Evolutionary conservation across 2,888 invertebrate genomes (phyloP), one percentile per base, ranked within the genome.

Genomic region (Adelognathus sp.): DNA sequence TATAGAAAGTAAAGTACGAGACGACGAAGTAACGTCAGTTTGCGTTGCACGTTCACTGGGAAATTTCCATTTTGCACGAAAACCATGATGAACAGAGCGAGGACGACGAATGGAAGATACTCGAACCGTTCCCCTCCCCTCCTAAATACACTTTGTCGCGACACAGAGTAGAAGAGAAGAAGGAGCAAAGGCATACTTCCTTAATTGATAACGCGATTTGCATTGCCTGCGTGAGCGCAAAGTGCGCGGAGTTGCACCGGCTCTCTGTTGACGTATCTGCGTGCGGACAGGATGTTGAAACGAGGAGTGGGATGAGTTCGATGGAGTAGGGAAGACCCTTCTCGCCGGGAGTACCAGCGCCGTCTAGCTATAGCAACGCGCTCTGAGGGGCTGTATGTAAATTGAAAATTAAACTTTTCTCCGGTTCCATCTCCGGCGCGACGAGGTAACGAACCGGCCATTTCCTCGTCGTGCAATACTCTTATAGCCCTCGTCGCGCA

Each of bases 351-450:
- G n/a, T n/a, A n/a, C n/a, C n/a, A n/a, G n/a, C n/a, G n/a, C n/a
- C n/a, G n/a, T n/a, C n/a, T n/a, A n/a, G n/a, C n/a, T n/a, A n/a
- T n/a, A 24, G 44, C 41, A 41, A 39, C 18, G 6, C 33, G 3
- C n/a, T 24, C n/a, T 21, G 21, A 36, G 66, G 66, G 66, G 66
- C 71, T 75, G 66, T 79, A 79, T 79, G 79, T 79, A 79, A 79
- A 79, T 79, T 79, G 79, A 79, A 79, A 79, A 75, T 79, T 79
- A 71, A 79, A 79, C 73, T 79, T 79, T 75, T 71, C 79, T 67
- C 66, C 71, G 70, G 52, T 75, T 66, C 71, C 60, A 70, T 76
- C 70, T 50, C 63, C 63, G 72, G 56, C 44, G 41, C 29, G 36
- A 58, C 39, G 70, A 50, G 70, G 74, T 79, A 79, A 79, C 79